A percentile compares a stretch with the other conserved stretches of the same genome.
Evolutionary conservation across 2,888 invertebrate species (phyloP).

Genomic region (Macaria liturata): DNA sequence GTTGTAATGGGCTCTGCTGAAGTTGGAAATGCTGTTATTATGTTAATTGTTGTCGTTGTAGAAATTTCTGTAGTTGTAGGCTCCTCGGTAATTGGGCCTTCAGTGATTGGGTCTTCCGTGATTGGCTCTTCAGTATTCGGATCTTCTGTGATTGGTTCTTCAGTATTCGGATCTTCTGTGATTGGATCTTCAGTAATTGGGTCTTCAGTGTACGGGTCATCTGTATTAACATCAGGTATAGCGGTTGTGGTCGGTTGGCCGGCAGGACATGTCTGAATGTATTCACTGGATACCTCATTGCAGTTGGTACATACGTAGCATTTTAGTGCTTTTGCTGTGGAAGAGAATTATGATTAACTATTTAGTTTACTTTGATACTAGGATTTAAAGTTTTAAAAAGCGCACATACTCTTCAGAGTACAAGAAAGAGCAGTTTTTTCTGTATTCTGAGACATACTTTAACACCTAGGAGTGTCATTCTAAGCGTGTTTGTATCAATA

Average conservation of each 20-base stretch:
- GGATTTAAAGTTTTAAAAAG: no score
- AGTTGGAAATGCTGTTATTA: conserved; percentile 4
- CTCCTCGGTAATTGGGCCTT: neutral
- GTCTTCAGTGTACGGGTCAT: conserved; percentile 12
- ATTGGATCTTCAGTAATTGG: conserved; percentile 17
- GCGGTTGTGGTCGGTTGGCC: conserved; percentile 9
- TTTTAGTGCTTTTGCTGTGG: conserved; percentile 47
- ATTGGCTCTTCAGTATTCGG: conserved; percentile 12
- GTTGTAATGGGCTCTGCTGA: neutral
- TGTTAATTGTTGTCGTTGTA: neutral
- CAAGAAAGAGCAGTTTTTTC: no score
- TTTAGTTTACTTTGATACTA: no score
- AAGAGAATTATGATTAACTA: conserved; percentile 14
- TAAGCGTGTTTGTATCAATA: no score
- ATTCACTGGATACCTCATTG: conserved; percentile 36
- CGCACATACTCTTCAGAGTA: no score
- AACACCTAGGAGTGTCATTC: no score
- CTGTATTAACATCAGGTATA: conserved; percentile 9
- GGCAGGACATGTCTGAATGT: conserved; percentile 44
- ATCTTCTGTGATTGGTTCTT: conserved; percentile 8
- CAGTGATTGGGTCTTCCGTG: conserved; percentile 3
- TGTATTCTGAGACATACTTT: no score
- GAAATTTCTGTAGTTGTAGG: neutral
- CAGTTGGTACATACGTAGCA: conserved; percentile 60
- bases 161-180: neutral